These are phyloP conservation scores for Erpornis zantholeuca DNA, from an alignment of 2,113 vertebrate genomes.

Conservation along the genomic window DNA sequence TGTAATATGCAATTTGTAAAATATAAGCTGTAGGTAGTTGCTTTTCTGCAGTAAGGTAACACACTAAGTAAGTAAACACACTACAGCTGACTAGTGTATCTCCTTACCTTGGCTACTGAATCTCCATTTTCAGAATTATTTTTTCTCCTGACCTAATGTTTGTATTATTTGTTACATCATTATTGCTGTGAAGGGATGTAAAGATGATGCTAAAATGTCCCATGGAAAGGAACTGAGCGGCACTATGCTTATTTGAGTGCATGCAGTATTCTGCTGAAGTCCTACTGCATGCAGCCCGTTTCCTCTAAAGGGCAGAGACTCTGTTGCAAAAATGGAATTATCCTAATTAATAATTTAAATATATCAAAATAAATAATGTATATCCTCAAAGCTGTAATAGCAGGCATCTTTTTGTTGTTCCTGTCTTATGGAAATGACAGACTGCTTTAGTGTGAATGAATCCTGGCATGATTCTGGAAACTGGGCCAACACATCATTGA, in stretches of 20 bases:
- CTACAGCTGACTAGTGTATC: background rate
- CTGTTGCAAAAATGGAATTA: slow-evolving; percentile 43
- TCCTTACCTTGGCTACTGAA: background rate
- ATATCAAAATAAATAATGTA: slow-evolving; percentile 65
- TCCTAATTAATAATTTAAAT: slow-evolving; percentile 66
- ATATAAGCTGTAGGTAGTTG: background rate
- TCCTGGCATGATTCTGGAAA: slow-evolving; percentile 39
- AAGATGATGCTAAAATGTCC: background rate
- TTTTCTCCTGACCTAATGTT: background rate
- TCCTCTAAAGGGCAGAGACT: slow-evolving; percentile 4
- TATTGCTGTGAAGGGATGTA: background rate
- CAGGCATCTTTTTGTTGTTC: slow-evolving; percentile 44
- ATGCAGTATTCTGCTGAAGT: background rate
- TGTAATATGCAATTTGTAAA: background rate
- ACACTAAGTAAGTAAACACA: too few relatives aligned
- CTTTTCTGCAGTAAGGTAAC: background rate
- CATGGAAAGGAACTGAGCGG: background rate
- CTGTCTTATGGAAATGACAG: slow-evolving; percentile 17
- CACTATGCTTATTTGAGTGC: background rate
- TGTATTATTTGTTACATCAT: background rate
- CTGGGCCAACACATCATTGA: slow-evolving; percentile 45
- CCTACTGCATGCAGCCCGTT: background rate
- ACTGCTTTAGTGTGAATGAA: slow-evolving; percentile 53
- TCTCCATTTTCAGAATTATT: background rate
- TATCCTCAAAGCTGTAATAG: slow-evolving; percentile 40